phyloP scores from a whole-genome alignment of 35 echinoderm and acorn worm species.

The Holothuria glaberrima region DNA sequence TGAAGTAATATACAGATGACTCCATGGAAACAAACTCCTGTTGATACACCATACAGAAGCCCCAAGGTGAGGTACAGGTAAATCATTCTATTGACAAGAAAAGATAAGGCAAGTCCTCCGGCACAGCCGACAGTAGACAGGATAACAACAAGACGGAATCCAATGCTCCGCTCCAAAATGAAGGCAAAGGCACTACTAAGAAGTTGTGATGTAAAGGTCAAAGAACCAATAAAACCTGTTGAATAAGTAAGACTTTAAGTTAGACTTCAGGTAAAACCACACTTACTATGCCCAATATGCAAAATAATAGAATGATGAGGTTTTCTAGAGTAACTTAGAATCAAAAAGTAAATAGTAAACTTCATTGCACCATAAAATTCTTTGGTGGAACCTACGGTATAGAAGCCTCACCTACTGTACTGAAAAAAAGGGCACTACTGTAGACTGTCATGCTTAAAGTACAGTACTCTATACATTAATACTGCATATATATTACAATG shows the following conservation, averaged over 20 bases:
- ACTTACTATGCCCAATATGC: no score
- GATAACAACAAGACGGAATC: constrained; percentile 37
- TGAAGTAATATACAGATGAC: constrained; percentile 47
- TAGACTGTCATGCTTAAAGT: no score
- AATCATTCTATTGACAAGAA: constrained; percentile 10
- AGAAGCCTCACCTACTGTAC: no score
- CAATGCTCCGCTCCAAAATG: constrained; percentile 31
- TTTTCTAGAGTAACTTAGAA: no score
- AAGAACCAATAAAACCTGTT: constrained; percentile 41
- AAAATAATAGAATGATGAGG: no score
- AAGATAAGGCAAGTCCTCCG: constrained; percentile 7
- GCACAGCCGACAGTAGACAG: not conserved
- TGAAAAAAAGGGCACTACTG: no score
- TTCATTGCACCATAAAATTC: no score
- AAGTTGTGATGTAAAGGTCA: constrained; percentile 18
- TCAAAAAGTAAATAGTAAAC: no score
- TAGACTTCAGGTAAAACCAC: not conserved
- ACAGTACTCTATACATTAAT: no score
- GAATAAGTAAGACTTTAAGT: constrained; percentile 4
- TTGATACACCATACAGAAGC: constrained; percentile 4
- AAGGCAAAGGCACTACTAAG: constrained; percentile 51
- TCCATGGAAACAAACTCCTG: constrained; percentile 41
- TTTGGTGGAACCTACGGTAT: no score
- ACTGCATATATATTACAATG: no score
- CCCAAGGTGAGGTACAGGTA: constrained; percentile 14